Evolutionary conservation across 2,113 vertebrate species (phyloP), one percentile per base, ranked within the genome.

Genomic region (Chionomys nivalis): DNA sequence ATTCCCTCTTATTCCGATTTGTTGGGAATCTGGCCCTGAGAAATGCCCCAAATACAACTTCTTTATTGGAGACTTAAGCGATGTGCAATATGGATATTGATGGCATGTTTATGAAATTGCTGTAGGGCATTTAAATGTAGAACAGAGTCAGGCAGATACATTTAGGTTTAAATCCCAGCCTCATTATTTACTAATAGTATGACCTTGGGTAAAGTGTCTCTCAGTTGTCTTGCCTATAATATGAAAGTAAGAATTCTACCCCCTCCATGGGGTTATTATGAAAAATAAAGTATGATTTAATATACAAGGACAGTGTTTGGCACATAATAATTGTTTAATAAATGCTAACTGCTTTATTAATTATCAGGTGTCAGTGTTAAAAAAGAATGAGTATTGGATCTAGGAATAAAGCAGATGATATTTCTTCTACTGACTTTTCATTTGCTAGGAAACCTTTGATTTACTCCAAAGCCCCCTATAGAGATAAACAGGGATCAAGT

Each of bases 271-370:
- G 11, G 31, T 86, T 93, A 93, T 76, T 89, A 8, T 44, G 61
- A 94, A 75, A 96, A 94, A 94, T 91, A 97, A 78, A 87, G 85
- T 90, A 90, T 88, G 8, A 90, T 73, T 87, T 55, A 92, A 72
- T 16, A 92, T 36, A 87, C 11, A 96, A 31, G 89, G 58, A 89
- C 7, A 94, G 44, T 92, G 72, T 86, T 96, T 92, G 81, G 31
- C 42, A 94, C 42, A 88, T 91, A 97, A 87, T 73, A 87, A 79
- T 19, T 2, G 26, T 66, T 92, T 81, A 93, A 55, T 76, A 93
- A 96, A 78, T 92, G 23, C 21, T 94, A 91, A 44, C 4, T 87
- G 63, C 72, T 96, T 11, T 87, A 89, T 26, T 92, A 91, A 79
- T 86, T 79, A 66, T 76, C 75, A 95, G 72, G 12, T 76, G 31